Evolutionary conservation across 2,113 vertebrate species (phyloP), one percentile per base, ranked within the genome.

Genomic region (Glaucomys volans): DNA sequence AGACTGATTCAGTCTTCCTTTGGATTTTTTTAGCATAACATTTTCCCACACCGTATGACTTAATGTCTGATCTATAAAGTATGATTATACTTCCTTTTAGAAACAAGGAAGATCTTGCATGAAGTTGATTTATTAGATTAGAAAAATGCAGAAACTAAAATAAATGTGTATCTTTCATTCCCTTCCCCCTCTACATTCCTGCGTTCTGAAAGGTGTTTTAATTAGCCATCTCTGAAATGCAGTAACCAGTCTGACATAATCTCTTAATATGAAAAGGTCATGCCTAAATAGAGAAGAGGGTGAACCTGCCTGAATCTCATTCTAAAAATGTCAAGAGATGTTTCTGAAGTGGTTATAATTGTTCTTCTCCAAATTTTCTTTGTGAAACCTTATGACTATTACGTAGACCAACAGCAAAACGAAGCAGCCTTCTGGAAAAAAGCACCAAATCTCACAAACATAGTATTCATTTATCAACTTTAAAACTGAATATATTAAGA

Each of bases 301-400:
- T 90, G 54, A 90, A 50, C 9, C 37, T 75, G 57, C 13, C 5
- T 82, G 87, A 97, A 74, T 96, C 40, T 92, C 75, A 90, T 92
- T 91, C 64, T 94, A 84, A 95, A 96, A 95, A 82, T 95, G 66
- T 95, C 76, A 94, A 95, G 76, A 95, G 90, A 69, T 93, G 37
- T 74, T 94, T 85, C 44, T 81, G 18, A 79, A 95, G 67, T 87
- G n/a, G 37, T 81, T 86, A n/a, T 90, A 89, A 91, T 91, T 96
- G 42, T 75, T 94, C 89, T 94, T 84, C 22, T 37, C 52, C n/a
- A 14, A 91, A 94, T 93, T 96, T 97, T 95, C 24, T 67, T 76
- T 71, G 74, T 62, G 17, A 76, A 93, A 24, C 87, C 90, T 93
- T 96, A 69, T 96, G 87, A 83, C 30, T 90, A 64, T 50, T 82